Evolutionary conservation across 2,888 invertebrate genomes (phyloP).

Genomic region (Arrhopalites spinosus): DNA sequence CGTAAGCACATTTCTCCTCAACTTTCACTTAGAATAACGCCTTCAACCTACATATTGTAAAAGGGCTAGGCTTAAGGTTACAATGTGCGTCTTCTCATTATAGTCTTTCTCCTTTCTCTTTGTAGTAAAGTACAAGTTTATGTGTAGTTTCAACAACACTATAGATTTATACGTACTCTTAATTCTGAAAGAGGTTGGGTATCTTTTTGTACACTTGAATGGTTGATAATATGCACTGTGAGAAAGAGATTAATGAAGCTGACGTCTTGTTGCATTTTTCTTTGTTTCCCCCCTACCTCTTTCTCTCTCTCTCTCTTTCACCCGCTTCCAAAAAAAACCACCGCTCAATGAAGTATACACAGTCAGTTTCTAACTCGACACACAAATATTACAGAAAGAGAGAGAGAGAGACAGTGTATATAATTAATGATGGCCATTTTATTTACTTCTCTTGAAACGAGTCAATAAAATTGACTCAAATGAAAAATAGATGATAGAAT

Average conservation of each 20-base stretch:
- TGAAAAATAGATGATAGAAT: too few species aligned
- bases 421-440: too few species aligned
- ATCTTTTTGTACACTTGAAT: slow-evolving; percentile 34
- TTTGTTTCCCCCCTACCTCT: slow-evolving; percentile 11
- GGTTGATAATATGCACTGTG: slow-evolving; percentile 33
- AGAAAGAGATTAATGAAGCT: slow-evolving; percentile 40
- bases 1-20: too few species aligned
- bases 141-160: too few species aligned
- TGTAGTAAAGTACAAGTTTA: background rate
- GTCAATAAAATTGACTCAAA: too few species aligned
- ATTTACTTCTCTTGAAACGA: too few species aligned
- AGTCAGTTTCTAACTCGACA: background rate
- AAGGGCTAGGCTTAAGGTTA: too few species aligned
- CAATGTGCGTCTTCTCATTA: background rate
- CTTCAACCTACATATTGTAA: too few species aligned
- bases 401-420: too few species aligned
- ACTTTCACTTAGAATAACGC: too few species aligned
- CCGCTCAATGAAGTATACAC: background rate
- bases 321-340: slow-evolving; percentile 9
- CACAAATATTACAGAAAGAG: too few species aligned
- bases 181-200: slow-evolving; percentile 17
- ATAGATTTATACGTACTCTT: too few species aligned
- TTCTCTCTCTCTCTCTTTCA: slow-evolving; percentile 27
- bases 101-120: background rate
- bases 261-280: background rate